Conservation (phyloP, 1,140 invertebrate genomes). For the Drosophila suzukii region DNA sequence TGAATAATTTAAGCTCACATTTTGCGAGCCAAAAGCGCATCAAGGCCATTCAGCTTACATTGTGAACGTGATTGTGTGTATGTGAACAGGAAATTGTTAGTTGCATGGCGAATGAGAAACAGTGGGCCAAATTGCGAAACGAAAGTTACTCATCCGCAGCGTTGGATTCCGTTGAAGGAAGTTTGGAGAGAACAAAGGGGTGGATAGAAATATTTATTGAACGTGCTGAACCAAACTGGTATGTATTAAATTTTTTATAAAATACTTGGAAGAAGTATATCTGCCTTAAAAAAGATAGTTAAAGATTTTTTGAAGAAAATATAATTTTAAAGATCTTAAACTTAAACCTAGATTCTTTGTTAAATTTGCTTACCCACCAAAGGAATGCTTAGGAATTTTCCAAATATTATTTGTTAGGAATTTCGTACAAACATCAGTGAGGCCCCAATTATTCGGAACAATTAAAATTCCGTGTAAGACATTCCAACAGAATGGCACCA, state of each 20-base stretch:
- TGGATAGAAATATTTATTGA: not conserved
- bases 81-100: slow-evolving; percentile 54
- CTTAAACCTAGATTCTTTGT: not conserved
- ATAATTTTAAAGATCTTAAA: no score
- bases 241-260: not conserved
- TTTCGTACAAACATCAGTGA: not conserved
- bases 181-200: not conserved
- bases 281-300: not conserved
- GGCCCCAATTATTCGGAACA: not conserved
- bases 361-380: not conserved
- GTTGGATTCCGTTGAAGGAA: not conserved
- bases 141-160: slow-evolving; percentile 4
- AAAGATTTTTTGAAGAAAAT: not conserved
- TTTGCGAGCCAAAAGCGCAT: slow-evolving; percentile 68
- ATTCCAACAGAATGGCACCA: not conserved
- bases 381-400: not conserved
- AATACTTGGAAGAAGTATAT: no score
- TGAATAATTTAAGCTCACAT: slow-evolving; percentile 74
- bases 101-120: slow-evolving; percentile 35
- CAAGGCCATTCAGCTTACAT: slow-evolving; percentile 41
- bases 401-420: not conserved
- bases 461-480: not conserved
- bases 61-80: slow-evolving; percentile 34
- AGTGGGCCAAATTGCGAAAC: slow-evolving; percentile 6
- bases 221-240: not conserved